Evolutionary conservation across 1,140 invertebrate species (phyloP).

Genomic region (Penaeus indicus): DNA sequence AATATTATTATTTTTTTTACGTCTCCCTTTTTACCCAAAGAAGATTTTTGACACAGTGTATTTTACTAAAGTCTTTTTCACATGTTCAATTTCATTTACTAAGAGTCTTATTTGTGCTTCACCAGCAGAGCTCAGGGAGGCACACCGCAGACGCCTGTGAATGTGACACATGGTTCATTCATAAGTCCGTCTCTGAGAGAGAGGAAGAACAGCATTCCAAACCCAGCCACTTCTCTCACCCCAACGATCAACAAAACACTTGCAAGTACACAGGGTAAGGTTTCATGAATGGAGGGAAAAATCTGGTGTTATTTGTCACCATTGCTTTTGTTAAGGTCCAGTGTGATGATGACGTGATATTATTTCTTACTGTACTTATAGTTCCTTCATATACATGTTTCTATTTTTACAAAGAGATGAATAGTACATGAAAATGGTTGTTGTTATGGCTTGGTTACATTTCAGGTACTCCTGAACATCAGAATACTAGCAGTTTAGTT

Average conservation of each 20-base stretch:
- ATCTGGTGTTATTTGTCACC: no score
- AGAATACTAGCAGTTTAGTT: not conserved
- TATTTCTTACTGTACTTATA: no score
- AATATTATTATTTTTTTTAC: no score
- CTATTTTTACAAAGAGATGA: no score
- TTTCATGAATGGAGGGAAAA: not conserved
- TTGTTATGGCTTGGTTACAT: not conserved
- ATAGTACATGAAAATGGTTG: not conserved
- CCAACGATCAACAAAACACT: constrained; percentile 11
- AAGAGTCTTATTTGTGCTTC: not conserved
- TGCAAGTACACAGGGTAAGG: not conserved
- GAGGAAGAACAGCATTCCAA: constrained; percentile 21
- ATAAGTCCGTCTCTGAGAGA: constrained; percentile 22
- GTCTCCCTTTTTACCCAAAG: no score
- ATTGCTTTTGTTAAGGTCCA: no score
- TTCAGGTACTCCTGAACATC: constrained; percentile 32
- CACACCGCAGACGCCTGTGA: constrained; percentile 30
- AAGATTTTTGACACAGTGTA: no score
- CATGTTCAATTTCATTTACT: not conserved
- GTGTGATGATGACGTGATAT: no score
- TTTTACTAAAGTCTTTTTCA: no score
- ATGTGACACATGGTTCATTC: constrained; percentile 24
- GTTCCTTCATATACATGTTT: no score
- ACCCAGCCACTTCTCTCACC: not conserved
- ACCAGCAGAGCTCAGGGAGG: not conserved